A percentile compares a stretch with the other conserved stretches of the same genome.
Evolutionary conservation across 2,113 vertebrate species (phyloP).

Genomic region (Catharus fuscescens): DNA sequence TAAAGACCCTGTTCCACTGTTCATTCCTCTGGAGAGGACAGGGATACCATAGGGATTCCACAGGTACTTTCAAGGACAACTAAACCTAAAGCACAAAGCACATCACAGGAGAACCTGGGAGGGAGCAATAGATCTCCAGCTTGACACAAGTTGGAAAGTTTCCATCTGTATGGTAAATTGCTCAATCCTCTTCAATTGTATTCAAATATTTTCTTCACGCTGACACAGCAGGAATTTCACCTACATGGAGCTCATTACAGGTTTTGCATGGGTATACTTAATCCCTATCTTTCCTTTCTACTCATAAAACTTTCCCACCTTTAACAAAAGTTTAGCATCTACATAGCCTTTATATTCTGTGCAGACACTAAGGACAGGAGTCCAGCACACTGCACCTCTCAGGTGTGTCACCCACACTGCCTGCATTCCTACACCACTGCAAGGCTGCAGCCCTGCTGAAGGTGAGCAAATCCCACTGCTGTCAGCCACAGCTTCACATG

Average conservation of each 20-base stretch:
- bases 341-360: not conserved
- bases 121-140: not conserved
- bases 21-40: not conserved
- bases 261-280: not conserved
- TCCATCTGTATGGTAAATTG: not conserved
- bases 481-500: not conserved
- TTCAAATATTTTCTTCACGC: not conserved
- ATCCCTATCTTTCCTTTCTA: not conserved
- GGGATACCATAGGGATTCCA: not conserved
- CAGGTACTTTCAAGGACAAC: not conserved
- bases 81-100: not conserved
- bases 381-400: not conserved
- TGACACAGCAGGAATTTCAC: not conserved
- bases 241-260: not conserved
- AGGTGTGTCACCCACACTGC: not conserved
- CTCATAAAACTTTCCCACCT: not conserved
- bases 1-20: not conserved
- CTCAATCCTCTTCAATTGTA: not conserved
- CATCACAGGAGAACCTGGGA: not conserved
- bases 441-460: not conserved
- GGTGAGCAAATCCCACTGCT: not conserved
- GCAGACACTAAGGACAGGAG: not conserved
- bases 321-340: not conserved
- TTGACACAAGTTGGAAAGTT: not conserved
- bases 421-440: not conserved